Evolutionary conservation across 1,140 invertebrate species (phyloP), one percentile per base, ranked within the genome.

Genomic region (Arctopsyche grandis): DNA sequence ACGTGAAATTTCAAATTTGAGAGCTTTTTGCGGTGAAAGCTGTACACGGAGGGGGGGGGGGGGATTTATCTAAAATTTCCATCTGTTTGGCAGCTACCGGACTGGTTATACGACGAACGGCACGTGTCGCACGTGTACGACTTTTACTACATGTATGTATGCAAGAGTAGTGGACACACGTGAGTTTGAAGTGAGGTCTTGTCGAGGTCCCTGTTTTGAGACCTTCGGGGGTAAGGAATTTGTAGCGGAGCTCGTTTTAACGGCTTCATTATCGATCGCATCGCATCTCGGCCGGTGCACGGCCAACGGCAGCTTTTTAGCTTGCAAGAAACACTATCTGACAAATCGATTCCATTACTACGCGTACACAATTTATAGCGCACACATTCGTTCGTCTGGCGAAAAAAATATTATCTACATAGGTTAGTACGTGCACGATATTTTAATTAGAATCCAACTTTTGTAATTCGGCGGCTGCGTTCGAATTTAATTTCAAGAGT

Each of bases 201-300:
- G 1, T 52, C 10, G 48, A 38, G 29, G 19, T 14, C 22, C 73
- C 16, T 58, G 14, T 29, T 58, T 29, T 19, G 56, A 22, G 80
- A 81, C 77, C 80, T 77, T 77, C 71, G 77, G 46, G 73, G 80
- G 77, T 78, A 81, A n/a, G 77, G 75, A 79, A 79, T 79, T 79
- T 77, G 78, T 78, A 78, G 75, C 70, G 74, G 63, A 60, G 69
- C 70, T 79, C 74, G 43, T 74, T 74, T 79, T 77, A 46, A 29
- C 69, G 44, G 44, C 66, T 76, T 76, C 56, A 81, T 76, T 79
- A 79, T 79, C 79, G n/a, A 26, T 29, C 43, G 56, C 26, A 26
- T 29, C 43, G 56, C 29, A 60, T 79, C 52, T 63, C 29, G 46
- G 29, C 60, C 22, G n/a, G 43, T 66, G 60, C 44, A 46, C 77